phyloP scores from a whole-genome alignment of 2,797 vertebrate genomes.

The Galago senegalensis region DNA sequence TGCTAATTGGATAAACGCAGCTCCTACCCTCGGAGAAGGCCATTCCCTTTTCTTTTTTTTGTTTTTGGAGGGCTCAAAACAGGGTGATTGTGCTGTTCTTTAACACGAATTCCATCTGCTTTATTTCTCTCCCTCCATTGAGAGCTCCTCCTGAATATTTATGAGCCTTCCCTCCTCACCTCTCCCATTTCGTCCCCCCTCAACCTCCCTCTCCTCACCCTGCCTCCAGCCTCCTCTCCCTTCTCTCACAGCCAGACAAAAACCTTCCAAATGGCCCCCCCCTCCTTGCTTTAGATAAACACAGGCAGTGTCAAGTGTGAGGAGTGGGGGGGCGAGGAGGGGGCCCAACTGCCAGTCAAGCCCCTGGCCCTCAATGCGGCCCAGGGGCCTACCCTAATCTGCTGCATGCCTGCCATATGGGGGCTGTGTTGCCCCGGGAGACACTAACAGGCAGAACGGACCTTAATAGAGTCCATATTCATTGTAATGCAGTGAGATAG shows the following conservation, averaged over 20 bases:
- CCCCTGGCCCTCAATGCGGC: conserved; percentile 90
- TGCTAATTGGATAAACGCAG: conserved; percentile 99
- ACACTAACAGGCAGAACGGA: conserved; percentile 99
- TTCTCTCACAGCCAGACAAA: conserved; percentile 90
- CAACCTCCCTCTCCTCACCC: neutral
- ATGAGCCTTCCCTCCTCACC: conserved; percentile 88
- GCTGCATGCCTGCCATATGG: conserved; percentile 98
- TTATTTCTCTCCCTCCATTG: conserved; percentile 91
- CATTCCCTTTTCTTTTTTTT: conserved; percentile 92
- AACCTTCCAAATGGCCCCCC: conserved; percentile 86
- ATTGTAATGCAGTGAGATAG: conserved; percentile 99
- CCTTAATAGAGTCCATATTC: conserved; percentile 99
- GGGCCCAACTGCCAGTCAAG: conserved; percentile 96
- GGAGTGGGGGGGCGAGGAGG: conserved; percentile 92
- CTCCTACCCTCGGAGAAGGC: conserved; percentile 90
- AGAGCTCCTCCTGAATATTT: conserved; percentile 95
- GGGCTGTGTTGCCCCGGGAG: conserved; percentile 97
- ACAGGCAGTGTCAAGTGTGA: conserved; percentile 99
- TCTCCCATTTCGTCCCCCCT: conserved; percentile 72
- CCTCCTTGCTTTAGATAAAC: conserved; percentile 97
- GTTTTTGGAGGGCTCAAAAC: conserved; percentile 90
- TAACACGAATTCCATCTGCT: conserved; percentile 93
- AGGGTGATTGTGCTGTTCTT: conserved; percentile 90
- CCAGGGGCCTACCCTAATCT: conserved; percentile 94
- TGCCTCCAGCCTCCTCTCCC: conserved; percentile 81